Conservation (phyloP, 2,797 vertebrate species). For the Cephalopachus bancanus region DNA sequence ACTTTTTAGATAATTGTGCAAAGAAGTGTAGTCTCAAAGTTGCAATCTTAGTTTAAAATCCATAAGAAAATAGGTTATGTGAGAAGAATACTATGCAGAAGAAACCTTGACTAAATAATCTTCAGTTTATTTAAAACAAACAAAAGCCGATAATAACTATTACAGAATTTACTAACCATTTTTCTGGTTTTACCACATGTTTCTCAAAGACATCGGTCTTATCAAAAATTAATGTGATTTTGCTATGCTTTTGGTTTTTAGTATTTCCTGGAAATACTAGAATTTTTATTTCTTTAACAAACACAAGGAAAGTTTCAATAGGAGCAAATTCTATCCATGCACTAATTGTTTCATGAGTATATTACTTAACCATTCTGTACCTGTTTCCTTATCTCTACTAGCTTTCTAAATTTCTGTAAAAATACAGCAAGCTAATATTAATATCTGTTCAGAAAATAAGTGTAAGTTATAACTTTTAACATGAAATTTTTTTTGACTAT, state of each 20-base stretch:
- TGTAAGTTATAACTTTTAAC: background rate
- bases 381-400: background rate
- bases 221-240: background rate
- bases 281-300: conserved; percentile 28
- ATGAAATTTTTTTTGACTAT: background rate
- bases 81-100: background rate
- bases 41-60: background rate
- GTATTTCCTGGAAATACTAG: background rate
- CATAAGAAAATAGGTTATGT: background rate
- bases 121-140: conserved; percentile 45
- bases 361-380: background rate
- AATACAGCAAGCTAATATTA: background rate
- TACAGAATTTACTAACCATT: background rate
- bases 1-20: background rate
- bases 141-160: background rate
- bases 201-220: conserved; percentile 18
- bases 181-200: background rate
- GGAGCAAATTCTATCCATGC: background rate
- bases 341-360: background rate
- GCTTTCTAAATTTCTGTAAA: background rate
- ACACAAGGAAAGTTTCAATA: background rate
- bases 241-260: background rate
- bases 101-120: conserved; percentile 4
- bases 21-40: conserved; percentile 34
- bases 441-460: background rate